Evolutionary conservation across 2,113 vertebrate species (phyloP).

Genomic region (Myiagra hebetior): DNA sequence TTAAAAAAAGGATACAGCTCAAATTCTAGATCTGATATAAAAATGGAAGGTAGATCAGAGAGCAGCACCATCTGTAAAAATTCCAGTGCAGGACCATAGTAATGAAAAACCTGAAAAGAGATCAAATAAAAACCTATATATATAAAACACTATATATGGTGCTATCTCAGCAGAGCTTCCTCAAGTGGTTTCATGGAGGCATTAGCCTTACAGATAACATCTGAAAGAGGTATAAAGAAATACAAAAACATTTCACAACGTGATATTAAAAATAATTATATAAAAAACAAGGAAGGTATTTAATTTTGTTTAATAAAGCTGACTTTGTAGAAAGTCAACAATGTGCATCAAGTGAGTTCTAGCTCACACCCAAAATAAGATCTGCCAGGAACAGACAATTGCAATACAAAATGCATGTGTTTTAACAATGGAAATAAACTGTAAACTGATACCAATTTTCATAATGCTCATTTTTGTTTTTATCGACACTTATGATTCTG

Average conservation of each 20-base stretch:
- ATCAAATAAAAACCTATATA: neutral
- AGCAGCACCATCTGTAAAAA: conserved; percentile 85
- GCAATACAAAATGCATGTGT: neutral
- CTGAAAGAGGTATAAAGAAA: neutral
- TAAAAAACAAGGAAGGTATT: neutral
- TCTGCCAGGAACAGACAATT: neutral
- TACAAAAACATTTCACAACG: neutral
- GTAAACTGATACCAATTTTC: neutral
- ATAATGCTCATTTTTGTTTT: neutral
- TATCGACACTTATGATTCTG: neutral
- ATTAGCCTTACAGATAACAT: neutral
- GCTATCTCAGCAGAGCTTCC: neutral
- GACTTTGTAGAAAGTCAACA: neutral
- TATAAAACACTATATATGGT: neutral
- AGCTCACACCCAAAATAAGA: neutral
- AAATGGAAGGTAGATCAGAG: conserved; percentile 82
- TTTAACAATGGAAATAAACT: neutral
- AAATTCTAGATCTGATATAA: conserved; percentile 81
- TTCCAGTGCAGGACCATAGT: conserved; percentile 84
- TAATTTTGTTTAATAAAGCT: neutral
- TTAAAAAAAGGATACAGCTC: conserved; percentile 89
- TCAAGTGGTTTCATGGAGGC: neutral
- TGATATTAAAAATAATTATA: neutral
- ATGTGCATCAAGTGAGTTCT: neutral
- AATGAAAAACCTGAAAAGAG: conserved; percentile 86